Percentiles rank a stretch among this genome's conserved stretches.
These are phyloP conservation scores for Erethizon dorsatum DNA, from an alignment of 2,797 vertebrate species.

Conservation along the genomic window DNA sequence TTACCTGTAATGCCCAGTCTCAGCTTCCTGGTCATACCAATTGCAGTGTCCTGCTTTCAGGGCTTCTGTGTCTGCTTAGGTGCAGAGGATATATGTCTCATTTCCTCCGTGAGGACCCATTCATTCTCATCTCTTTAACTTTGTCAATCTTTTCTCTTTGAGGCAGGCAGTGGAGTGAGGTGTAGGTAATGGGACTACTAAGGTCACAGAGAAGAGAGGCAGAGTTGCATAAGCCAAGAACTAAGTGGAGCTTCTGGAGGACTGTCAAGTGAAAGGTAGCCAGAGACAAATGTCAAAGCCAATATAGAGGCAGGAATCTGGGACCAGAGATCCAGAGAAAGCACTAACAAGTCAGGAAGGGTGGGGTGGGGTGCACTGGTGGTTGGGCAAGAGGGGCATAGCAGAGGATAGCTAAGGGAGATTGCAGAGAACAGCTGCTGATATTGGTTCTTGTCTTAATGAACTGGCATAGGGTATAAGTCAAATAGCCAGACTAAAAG, in stretches of 20 bases:
- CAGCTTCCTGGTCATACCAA: background rate
- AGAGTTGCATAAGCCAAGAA: slow-evolving; percentile 66
- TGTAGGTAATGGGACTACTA: slow-evolving; percentile 15
- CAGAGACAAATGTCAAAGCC: slow-evolving; percentile 83
- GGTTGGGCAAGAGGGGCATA: slow-evolving; percentile 72
- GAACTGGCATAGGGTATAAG: slow-evolving; percentile 77
- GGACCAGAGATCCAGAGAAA: slow-evolving; percentile 81
- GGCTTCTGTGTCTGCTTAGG: background rate
- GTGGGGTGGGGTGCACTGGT: slow-evolving; percentile 42
- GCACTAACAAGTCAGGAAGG: slow-evolving; percentile 83
- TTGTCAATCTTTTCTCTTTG: slow-evolving; percentile 31
- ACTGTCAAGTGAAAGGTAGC: slow-evolving; percentile 78
- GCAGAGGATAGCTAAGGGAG: slow-evolving; percentile 77
- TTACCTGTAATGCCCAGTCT: background rate
- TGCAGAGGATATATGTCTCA: background rate
- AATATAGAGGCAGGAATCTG: slow-evolving; percentile 85
- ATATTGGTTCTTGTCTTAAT: slow-evolving; percentile 77
- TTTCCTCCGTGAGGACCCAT: background rate
- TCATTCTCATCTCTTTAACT: slow-evolving; percentile 40
- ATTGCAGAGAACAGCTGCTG: slow-evolving; percentile 83
- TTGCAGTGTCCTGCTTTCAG: background rate
- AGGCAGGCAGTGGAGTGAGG: background rate
- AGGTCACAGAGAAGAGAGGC: slow-evolving; percentile 21
- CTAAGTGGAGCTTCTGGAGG: slow-evolving; percentile 74
- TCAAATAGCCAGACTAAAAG: slow-evolving; percentile 73